Conservation (phyloP, 1,140 invertebrate genomes). For the Zaprionus camerounensis region DNA sequence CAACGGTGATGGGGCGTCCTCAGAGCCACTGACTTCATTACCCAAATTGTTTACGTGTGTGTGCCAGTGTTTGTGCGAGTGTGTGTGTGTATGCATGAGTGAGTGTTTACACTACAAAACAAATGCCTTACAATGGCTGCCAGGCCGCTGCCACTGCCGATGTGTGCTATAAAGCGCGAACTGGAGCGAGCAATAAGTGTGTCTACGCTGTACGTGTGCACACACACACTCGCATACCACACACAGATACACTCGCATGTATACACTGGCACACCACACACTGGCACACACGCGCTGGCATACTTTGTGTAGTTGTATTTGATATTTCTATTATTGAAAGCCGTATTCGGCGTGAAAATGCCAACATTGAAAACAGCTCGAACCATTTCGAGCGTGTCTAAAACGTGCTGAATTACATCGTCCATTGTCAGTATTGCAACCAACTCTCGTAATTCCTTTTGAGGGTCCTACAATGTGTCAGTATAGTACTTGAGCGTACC, state of each 20-base stretch:
- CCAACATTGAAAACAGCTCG: slow-evolving; percentile 28
- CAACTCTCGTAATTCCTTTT: neutral
- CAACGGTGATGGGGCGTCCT: slow-evolving; percentile 27
- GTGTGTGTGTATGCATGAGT: slow-evolving; percentile 44
- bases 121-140: slow-evolving; percentile 54
- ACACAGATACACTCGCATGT: neutral
- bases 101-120: slow-evolving; percentile 57
- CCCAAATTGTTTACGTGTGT: slow-evolving; percentile 58
- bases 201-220: slow-evolving; percentile 19
- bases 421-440: slow-evolving; percentile 14
- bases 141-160: slow-evolving; percentile 13
- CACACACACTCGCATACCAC: slow-evolving; percentile 11
- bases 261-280: neutral
- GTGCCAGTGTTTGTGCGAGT: slow-evolving; percentile 26
- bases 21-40: slow-evolving; percentile 60
- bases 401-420: slow-evolving; percentile 17
- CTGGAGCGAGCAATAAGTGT: slow-evolving; percentile 24
- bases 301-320: neutral
- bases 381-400: slow-evolving; percentile 3
- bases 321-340: slow-evolving; percentile 57
- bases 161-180: slow-evolving; percentile 39
- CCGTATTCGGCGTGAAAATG: slow-evolving; percentile 40
- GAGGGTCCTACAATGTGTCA: neutral
- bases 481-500: neutral
- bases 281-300: slow-evolving; percentile 1